These are phyloP conservation scores for Microplitis deprimator DNA, from an alignment of 2,888 invertebrate species.

Conservation along the genomic window DNA sequence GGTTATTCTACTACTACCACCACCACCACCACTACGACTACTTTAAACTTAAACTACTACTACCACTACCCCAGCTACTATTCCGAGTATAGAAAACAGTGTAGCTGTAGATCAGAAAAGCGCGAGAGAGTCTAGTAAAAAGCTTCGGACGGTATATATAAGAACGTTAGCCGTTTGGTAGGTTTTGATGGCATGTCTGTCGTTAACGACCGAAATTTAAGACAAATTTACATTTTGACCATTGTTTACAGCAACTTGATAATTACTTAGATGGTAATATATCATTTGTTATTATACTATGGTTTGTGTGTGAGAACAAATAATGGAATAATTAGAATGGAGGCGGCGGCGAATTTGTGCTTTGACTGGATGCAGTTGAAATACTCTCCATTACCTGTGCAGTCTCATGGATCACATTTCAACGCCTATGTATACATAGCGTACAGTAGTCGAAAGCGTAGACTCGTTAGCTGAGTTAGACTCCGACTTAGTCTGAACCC, in stretches of 20 bases:
- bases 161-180: conserved; percentile 33
- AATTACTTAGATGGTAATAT: conserved; percentile 53
- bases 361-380: background rate
- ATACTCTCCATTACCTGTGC: conserved; percentile 28
- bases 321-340: conserved; percentile 40
- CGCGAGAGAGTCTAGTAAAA: conserved; percentile 32
- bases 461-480: conserved; percentile 41
- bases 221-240: conserved; percentile 67
- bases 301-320: conserved; percentile 27
- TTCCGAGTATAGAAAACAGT: too few species aligned
- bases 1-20: conserved; percentile 23
- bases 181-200: conserved; percentile 55
- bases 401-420: conserved; percentile 10
- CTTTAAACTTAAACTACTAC: background rate
- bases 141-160: conserved; percentile 14
- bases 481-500: conserved; percentile 31
- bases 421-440: conserved; percentile 11
- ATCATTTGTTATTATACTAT: conserved; percentile 7
- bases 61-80: background rate
- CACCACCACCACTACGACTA: conserved; percentile 35
- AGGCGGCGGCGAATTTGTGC: conserved; percentile 8
- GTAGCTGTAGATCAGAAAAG: conserved; percentile 34
- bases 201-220: conserved; percentile 66
- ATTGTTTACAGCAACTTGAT: conserved; percentile 56
- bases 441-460: background rate